Evolutionary conservation across 2,113 vertebrate species (phyloP).

Genomic region (Bufo gargarizans): DNA sequence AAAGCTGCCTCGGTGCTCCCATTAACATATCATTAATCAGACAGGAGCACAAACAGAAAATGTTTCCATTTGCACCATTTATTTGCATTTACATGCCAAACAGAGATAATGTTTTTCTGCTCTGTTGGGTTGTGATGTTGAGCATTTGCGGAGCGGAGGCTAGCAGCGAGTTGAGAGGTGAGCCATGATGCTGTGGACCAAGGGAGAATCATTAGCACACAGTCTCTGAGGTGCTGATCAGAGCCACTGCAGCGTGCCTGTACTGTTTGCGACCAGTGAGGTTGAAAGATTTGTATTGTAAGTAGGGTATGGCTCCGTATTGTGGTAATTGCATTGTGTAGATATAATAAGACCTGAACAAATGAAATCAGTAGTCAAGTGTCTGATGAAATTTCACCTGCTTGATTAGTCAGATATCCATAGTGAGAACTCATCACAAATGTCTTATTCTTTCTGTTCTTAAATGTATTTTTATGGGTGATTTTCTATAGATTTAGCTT

Average conservation of each 20-base stretch:
- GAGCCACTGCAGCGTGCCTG: neutral
- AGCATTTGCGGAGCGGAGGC: slow-evolving; percentile 40
- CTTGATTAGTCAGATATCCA: neutral
- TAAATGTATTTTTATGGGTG: neutral
- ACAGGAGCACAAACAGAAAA: slow-evolving; percentile 58
- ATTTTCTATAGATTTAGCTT: neutral
- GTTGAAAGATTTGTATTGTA: slow-evolving; percentile 22
- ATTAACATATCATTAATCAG: slow-evolving; percentile 60
- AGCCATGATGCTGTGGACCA: slow-evolving; percentile 1
- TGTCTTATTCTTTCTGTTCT: neutral
- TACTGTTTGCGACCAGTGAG: neutral
- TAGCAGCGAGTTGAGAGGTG: slow-evolving; percentile 19
- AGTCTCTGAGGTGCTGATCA: slow-evolving; percentile 3
- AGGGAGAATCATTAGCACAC: slow-evolving; percentile 7
- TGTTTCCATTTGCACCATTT: slow-evolving; percentile 58
- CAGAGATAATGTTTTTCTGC: slow-evolving; percentile 58
- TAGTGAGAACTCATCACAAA: neutral
- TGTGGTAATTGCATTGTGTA: slow-evolving; percentile 15
- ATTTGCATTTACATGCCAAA: slow-evolving; percentile 58
- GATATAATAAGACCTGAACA: slow-evolving; percentile 3
- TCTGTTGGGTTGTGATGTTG: slow-evolving; percentile 46
- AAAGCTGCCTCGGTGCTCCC: slow-evolving; percentile 54
- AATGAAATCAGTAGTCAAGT: slow-evolving; percentile 3
- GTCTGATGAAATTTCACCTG: neutral
- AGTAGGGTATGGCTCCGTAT: neutral